Percentiles rank a stretch among this genome's conserved stretches.
Conservation (phyloP, 2,888 invertebrate genomes). For the Amaurobius ferox region DNA sequence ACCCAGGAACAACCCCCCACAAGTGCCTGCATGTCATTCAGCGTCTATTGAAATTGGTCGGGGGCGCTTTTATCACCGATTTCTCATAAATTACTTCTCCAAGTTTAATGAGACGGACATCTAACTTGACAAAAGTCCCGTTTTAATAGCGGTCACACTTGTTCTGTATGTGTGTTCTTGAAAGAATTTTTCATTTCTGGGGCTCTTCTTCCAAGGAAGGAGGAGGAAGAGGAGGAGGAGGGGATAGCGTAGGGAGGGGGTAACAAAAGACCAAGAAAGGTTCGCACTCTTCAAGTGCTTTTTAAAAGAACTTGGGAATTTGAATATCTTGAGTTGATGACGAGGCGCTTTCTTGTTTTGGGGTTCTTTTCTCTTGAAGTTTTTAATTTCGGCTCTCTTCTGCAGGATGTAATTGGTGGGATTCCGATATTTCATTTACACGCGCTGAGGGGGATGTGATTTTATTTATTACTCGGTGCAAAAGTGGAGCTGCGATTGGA, state of each 20-base stretch:
- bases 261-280: slow-evolving; percentile 1
- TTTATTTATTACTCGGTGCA: slow-evolving; percentile 40
- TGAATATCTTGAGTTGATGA: slow-evolving; percentile 55
- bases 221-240: too few species aligned
- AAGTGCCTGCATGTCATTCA: slow-evolving; percentile 39
- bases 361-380: slow-evolving; percentile 30
- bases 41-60: slow-evolving; percentile 58
- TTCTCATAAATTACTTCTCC: slow-evolving; percentile 71
- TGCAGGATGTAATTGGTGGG: slow-evolving; percentile 49
- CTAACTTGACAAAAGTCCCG: slow-evolving; percentile 71
- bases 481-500: slow-evolving; percentile 36
- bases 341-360: slow-evolving; percentile 10
- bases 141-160: slow-evolving; percentile 68
- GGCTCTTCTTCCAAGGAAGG: slow-evolving; percentile 53
- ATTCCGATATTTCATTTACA: slow-evolving; percentile 69
- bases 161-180: slow-evolving; percentile 56
- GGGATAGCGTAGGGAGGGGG: background rate
- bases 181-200: slow-evolving; percentile 69
- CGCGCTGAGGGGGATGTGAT: slow-evolving; percentile 53
- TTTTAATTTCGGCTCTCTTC: slow-evolving; percentile 62
- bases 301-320: slow-evolving; percentile 69
- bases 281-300: slow-evolving; percentile 48
- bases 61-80: slow-evolving; percentile 54
- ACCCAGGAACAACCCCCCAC: slow-evolving; percentile 56
- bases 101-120: slow-evolving; percentile 69